phyloP scores from a whole-genome alignment of 2,113 vertebrate species.

The Erpornis zantholeuca region DNA sequence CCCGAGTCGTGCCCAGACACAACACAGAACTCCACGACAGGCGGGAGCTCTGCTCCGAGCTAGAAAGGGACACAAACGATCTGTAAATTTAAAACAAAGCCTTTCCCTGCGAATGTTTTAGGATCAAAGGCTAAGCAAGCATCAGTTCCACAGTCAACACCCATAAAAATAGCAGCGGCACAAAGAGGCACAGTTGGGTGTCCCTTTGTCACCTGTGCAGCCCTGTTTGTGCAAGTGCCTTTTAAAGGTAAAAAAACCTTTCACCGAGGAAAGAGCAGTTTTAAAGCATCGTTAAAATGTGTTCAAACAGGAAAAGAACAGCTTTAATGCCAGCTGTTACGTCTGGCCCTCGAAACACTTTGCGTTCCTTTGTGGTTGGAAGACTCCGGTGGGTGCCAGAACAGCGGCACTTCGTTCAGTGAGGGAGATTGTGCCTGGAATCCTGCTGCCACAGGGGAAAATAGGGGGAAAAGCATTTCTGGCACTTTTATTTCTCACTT shows the following conservation, averaged over 20 bases:
- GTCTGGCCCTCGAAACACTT: neutral
- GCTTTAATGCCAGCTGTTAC: neutral
- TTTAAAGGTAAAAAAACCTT: neutral
- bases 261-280: neutral
- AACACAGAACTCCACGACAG: neutral
- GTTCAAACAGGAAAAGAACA: neutral
- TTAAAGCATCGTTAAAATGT: constrained; percentile 4
- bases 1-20: neutral
- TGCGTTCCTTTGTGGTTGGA: neutral
- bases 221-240: neutral
- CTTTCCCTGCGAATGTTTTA: neutral
- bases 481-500: neutral
- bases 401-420: accelerated
- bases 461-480: accelerated
- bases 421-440: neutral
- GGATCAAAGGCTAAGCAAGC: neutral
- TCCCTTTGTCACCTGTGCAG: neutral
- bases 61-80: neutral
- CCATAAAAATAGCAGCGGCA: neutral
- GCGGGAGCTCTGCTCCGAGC: neutral
- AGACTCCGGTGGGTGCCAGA: neutral
- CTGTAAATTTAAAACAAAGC: neutral
- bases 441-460: neutral
- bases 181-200: neutral
- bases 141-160: neutral